These are phyloP conservation scores for Cryptocheilus praepositus DNA, from an alignment of 2,888 invertebrate species.

Conservation along the genomic window DNA sequence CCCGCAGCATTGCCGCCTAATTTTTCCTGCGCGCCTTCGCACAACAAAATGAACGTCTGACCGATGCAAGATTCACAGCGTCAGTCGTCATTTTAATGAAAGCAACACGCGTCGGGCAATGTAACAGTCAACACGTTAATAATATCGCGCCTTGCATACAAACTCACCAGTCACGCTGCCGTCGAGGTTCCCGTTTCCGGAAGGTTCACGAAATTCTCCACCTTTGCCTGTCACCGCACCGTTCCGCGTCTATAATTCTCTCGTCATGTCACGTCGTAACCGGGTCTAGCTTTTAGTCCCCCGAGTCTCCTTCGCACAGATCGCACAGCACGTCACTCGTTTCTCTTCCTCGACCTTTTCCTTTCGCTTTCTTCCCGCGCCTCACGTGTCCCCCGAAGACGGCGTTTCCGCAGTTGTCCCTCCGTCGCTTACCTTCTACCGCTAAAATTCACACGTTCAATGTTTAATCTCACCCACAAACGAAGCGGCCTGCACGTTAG, in stretches of 20 bases:
- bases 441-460: too few species aligned
- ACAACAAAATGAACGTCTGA: not conserved
- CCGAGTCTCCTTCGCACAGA: constrained; percentile 58
- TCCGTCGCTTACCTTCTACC: too few species aligned
- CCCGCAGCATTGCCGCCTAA: not conserved
- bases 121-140: not conserved
- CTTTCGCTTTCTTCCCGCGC: constrained; percentile 15
- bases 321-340: constrained; percentile 57
- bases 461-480: too few species aligned
- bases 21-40: not conserved
- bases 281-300: constrained; percentile 44
- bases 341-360: constrained; percentile 3
- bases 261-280: constrained; percentile 45
- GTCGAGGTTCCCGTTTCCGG: constrained; percentile 36
- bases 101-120: not conserved
- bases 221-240: constrained; percentile 7
- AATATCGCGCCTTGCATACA: constrained; percentile 1
- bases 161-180: constrained; percentile 59
- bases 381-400: constrained; percentile 2
- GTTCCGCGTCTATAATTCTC: constrained; percentile 35
- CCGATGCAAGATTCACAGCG: not conserved
- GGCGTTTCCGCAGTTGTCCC: too few species aligned
- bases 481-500: too few species aligned
- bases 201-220: constrained; percentile 29
- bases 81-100: not conserved